Base-by-base conservation (phyloP, 2,113 vertebrate species). In the Peromyscus maniculatus region DNA sequence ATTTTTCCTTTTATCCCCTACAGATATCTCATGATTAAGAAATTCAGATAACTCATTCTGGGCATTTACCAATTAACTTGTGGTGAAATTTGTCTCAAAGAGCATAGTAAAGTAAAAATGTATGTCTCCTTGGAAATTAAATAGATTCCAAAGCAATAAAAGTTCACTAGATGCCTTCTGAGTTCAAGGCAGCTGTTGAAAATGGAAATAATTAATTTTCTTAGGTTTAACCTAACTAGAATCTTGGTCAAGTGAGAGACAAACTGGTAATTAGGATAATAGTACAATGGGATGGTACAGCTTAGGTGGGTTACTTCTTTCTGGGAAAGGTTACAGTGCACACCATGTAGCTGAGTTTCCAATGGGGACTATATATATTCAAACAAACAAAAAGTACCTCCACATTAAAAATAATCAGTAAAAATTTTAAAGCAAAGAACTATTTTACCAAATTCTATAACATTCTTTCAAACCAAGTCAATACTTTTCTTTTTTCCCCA, bases 301-400 rank as follows among this genome's bases (percentile, higher is more conserved):
- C 0, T 3, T 2, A 66, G 15, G 19, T 36, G 26, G 8, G 71
- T 6, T 1, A n/a, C 1, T 1, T 7, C 12, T 8, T 3, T 66
- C 57, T 89, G 43, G 17, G 43, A 39, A 16, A 43, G 33, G 7
- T 13, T n/a, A 52, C 2, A 19, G 11, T 7, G 13, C 11, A 39
- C 1, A 57, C 21, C 5, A 2, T 82, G 16, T 66, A 46, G 6
- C 2, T 59, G 49, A 80, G 19, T 78, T 87, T 26, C 64, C 52
- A 52, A 52, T 52, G 52, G 52, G 52, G 52, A 79, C 17, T 33
- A 36, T 80, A 57, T 36, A 88, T 52, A 52, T 1, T 79, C 74
- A 52, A 33, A 74, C 43, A 87, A 86, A 21, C 17, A 72, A 83
- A 39, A 74, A 64, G 2, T 46, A 43, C 5, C 74, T 88, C 49